phyloP scores from a whole-genome alignment of 2,888 invertebrate genomes.

The Malthinus flaveolus region DNA sequence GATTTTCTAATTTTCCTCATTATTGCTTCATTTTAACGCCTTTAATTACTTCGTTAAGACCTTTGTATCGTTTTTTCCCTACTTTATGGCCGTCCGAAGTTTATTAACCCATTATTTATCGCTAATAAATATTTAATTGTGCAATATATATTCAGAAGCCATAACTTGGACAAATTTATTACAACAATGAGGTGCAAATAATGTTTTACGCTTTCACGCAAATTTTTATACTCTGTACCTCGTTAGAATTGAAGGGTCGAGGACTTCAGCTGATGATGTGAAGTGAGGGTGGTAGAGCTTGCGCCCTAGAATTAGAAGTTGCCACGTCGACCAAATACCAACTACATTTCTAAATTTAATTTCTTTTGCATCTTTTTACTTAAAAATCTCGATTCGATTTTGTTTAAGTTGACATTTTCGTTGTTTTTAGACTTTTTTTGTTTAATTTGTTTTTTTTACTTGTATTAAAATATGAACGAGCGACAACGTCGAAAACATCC shows the following conservation, averaged over 20 bases:
- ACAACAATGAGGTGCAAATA: not conserved
- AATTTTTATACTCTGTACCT: slow-evolving; percentile 15
- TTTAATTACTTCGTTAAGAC: no score
- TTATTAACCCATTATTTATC: no score
- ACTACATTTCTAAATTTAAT: not conserved
- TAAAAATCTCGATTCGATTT: not conserved
- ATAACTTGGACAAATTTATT: no score
- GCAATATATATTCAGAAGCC: no score
- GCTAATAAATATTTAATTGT: no score
- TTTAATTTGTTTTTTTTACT: not conserved
- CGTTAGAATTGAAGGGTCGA: slow-evolving; percentile 25
- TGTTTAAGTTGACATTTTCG: not conserved
- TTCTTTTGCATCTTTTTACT: not conserved
- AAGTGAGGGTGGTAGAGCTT: slow-evolving; percentile 31
- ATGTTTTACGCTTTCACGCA: slow-evolving; percentile 3
- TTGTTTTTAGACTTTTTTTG: not conserved
- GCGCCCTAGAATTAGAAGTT: slow-evolving; percentile 24
- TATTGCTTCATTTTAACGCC: no score
- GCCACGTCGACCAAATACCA: slow-evolving; percentile 17
- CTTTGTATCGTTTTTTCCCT: no score
- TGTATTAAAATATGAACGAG: no score
- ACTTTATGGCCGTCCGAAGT: no score
- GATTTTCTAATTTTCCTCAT: no score
- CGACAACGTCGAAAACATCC: slow-evolving; percentile 24
- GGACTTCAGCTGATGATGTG: slow-evolving; percentile 29